A percentile compares a stretch with the other conserved stretches of the same genome.
phyloP scores from a whole-genome alignment of 2,888 invertebrate species.

The Nudaria mundana region DNA sequence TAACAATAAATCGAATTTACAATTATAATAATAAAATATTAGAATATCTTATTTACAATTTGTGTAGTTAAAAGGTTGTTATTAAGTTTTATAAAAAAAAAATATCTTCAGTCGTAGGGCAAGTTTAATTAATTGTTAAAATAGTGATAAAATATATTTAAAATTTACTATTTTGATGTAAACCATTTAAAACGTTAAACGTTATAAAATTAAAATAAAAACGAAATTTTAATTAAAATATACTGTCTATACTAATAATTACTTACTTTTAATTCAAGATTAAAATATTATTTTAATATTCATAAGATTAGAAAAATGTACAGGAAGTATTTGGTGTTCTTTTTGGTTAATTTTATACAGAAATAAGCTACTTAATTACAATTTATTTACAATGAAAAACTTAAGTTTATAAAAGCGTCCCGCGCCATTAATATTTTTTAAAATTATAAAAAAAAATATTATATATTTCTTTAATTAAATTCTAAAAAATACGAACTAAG shows the following conservation, averaged over 20 bases:
- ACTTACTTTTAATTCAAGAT: conserved; percentile 30
- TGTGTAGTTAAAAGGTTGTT: conserved; percentile 47
- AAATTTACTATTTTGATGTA: conserved; percentile 9
- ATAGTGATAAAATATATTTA: conserved; percentile 21
- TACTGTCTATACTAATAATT: conserved; percentile 8
- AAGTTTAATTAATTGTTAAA: conserved; percentile 40
- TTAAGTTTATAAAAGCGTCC: conserved; percentile 46
- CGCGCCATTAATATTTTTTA: conserved; percentile 46
- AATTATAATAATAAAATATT: conserved; percentile 33
- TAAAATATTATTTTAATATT: conserved; percentile 46
- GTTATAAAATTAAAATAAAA: conserved; percentile 21
- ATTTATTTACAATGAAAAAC: conserved; percentile 42
- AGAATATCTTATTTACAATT: conserved; percentile 49
- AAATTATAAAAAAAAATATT: conserved; percentile 23
- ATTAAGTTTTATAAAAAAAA: conserved; percentile 46
- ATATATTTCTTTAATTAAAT: conserved; percentile 21
- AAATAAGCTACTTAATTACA: conserved; percentile 44
- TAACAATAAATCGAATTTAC: conserved; percentile 40
- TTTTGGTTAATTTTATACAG: conserved; percentile 50
- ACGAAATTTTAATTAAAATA: conserved; percentile 25
- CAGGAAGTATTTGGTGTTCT: conserved; percentile 70
- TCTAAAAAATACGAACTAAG: conserved; percentile 20
- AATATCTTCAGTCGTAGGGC: conserved; percentile 71
- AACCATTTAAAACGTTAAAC: conserved; percentile 2
- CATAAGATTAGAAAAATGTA: conserved; percentile 70